A percentile compares a stretch with the other conserved stretches of the same genome.
phyloP scores from a whole-genome alignment of 2,797 vertebrate species.

The Anomalospiza imberbis region DNA sequence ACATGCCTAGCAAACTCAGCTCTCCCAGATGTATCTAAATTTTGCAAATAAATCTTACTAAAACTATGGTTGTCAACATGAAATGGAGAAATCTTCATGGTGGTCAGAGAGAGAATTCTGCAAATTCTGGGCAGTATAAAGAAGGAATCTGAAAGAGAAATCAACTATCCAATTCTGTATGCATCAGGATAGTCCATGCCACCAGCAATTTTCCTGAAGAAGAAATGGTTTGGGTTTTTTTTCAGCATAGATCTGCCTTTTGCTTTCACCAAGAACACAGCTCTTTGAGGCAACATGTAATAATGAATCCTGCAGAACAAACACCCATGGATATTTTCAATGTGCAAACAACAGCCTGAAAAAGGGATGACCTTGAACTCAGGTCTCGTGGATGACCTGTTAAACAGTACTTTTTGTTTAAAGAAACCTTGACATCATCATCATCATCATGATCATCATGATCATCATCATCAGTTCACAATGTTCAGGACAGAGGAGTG shows the following conservation, averaged over 20 bases:
- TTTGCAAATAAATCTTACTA: background rate
- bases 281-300: background rate
- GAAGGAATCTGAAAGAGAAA: background rate
- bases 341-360: background rate
- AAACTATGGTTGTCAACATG: background rate
- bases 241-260: background rate
- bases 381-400: background rate
- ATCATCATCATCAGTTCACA: background rate
- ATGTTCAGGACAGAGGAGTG: background rate
- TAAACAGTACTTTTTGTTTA: background rate
- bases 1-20: background rate
- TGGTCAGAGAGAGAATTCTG: background rate
- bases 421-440: background rate
- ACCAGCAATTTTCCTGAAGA: background rate
- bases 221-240: accelerated
- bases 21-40: background rate
- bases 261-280: background rate
- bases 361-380: background rate
- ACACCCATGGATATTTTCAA: background rate
- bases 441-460: background rate
- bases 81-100: background rate
- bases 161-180: background rate
- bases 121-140: background rate
- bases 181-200: background rate
- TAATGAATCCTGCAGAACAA: background rate